Evolutionary conservation across 2,113 vertebrate species (phyloP), one percentile per base, ranked within the genome.

Genomic region (Brachyhypopomus occidentalis): DNA sequence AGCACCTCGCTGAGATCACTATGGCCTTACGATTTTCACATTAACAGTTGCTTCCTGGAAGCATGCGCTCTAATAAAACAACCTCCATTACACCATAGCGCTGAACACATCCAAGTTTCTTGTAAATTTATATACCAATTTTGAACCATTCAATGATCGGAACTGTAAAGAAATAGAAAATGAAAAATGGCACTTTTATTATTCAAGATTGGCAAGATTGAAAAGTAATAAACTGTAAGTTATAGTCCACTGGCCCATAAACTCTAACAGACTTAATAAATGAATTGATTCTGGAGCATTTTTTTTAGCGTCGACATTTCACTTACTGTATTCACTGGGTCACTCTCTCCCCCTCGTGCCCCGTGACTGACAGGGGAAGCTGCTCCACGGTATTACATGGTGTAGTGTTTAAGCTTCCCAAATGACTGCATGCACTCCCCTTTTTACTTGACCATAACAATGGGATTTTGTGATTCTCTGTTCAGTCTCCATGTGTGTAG

Each of bases 211-310:
- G 89, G 89, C 22, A 83, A 78, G 17, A 6, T 78, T 69, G 73
- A 79, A 84, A 86, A 74, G 87, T 88, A 90, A 89, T 91, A 89
- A 89, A 91, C 86, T 84, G 87, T 81, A 85, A 87, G 88, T 89
- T 89, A 84, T 86, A 86, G 84, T 90, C 85, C 82, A 89, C 84
- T 89, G 89, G 86, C 86, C 89, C 89, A 90, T 93, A 91, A 93
- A 92, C 91, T 89, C 87, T 91, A 87, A 91, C 91, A 88, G 84
- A 84, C 87, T 89, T 90, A 88, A 89, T 88, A 90, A 92, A 91
- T 87, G 83, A 92, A 89, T 85, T 74, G 85, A 58, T 38, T 79
- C 75, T 25, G 77, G 78, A 72, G 73, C 83, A 70, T 9, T 55
- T 80, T 30, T 38, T 16, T 1, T 79, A 56, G 48, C 36, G 5